phyloP scores from a whole-genome alignment of 2,888 invertebrate species.

The Thereva unica region DNA sequence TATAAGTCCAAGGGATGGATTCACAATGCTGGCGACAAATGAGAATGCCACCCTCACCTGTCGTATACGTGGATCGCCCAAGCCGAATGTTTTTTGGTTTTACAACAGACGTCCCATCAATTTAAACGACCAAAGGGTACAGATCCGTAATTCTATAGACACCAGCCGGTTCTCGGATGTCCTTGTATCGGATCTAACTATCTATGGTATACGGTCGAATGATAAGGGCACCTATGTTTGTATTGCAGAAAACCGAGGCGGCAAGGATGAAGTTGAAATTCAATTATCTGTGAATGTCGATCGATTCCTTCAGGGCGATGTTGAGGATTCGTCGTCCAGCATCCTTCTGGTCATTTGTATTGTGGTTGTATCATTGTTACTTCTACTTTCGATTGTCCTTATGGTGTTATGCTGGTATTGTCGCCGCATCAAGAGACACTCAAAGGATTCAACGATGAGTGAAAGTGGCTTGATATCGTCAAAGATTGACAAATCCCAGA shows the following conservation, averaged over 20 bases:
- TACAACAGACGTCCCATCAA: conserved; percentile 60
- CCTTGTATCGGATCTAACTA: conserved; percentile 63
- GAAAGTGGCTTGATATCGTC: conserved; percentile 55
- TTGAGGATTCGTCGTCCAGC: conserved; percentile 60
- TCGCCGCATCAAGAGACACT: conserved; percentile 62
- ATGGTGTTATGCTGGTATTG: conserved; percentile 61
- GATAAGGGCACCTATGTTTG: conserved; percentile 79
- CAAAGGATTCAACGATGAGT: conserved; percentile 59
- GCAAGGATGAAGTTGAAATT: conserved; percentile 75
- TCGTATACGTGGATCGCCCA: conserved; percentile 53
- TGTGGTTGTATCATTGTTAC: conserved; percentile 63
- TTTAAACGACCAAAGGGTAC: conserved; percentile 60
- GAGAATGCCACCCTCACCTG: conserved; percentile 72
- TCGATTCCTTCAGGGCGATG: conserved; percentile 50
- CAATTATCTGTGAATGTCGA: conserved; percentile 63
- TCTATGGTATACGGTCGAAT: conserved; percentile 64
- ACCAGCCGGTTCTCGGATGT: conserved; percentile 45
- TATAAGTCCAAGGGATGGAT: conserved; percentile 60
- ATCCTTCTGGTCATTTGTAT: conserved; percentile 57
- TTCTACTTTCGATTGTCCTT: conserved; percentile 62
- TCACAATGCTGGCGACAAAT: conserved; percentile 63
- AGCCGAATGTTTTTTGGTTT: conserved; percentile 64
- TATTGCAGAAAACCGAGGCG: conserved; percentile 80
- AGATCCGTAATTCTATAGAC: conserved; percentile 49
- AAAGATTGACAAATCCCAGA: conserved; percentile 63